These are phyloP conservation scores for Diglossa cyanea DNA, from an alignment of 2,797 vertebrate species.

Conservation along the genomic window DNA sequence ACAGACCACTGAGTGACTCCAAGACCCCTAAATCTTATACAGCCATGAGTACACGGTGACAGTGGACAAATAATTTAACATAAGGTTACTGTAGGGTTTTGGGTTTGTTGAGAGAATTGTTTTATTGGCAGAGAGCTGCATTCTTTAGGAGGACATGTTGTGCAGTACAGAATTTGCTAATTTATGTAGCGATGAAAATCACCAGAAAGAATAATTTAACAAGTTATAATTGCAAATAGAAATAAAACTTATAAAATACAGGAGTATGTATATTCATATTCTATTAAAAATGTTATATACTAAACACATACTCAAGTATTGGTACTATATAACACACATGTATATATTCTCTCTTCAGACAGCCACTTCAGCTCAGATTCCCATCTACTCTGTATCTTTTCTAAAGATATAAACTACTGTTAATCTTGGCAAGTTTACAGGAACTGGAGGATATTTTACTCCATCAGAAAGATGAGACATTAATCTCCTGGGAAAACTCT, in stretches of 20 bases:
- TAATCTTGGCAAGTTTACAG: neutral
- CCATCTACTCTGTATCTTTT: neutral
- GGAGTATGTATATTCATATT: neutral
- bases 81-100: neutral
- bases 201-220: neutral
- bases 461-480: neutral
- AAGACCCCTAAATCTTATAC: neutral
- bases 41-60: neutral
- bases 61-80: neutral
- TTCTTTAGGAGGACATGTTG: neutral
- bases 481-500: neutral
- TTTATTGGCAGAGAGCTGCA: neutral
- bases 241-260: neutral
- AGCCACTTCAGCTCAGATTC: neutral
- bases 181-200: neutral
- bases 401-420: neutral
- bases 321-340: neutral
- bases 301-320: neutral
- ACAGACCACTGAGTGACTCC: neutral
- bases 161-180: neutral
- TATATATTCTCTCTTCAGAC: neutral
- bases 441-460: neutral
- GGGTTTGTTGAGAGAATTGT: neutral
- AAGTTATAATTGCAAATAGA: neutral
- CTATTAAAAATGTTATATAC: neutral